Percentiles rank a stretch among this genome's conserved stretches.
Evolutionary conservation across 2,797 vertebrate species (phyloP).

Genomic region (Poecile montanus): DNA sequence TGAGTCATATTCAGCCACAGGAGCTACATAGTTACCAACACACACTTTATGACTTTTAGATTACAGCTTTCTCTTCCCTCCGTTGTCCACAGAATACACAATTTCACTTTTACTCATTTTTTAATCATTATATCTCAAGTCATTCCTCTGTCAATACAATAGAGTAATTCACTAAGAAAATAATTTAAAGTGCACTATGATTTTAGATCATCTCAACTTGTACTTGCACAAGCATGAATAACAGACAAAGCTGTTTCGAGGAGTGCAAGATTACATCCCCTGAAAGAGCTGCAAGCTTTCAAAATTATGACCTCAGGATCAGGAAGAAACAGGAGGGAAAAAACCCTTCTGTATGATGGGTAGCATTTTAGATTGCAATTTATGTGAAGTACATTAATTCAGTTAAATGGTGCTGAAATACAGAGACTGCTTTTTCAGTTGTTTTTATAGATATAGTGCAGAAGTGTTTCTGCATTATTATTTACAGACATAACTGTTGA

Average conservation of each 20-base stretch:
- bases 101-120: background rate
- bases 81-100: background rate
- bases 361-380: background rate
- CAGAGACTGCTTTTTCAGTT: background rate
- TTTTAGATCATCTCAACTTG: background rate
- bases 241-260: background rate
- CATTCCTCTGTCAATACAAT: background rate
- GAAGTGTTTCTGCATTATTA: background rate
- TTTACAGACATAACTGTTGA: background rate
- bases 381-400: background rate
- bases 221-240: background rate
- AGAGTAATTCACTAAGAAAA: background rate
- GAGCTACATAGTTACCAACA: background rate
- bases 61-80: background rate
- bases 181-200: background rate
- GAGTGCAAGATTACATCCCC: background rate
- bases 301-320: background rate
- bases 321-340: background rate
- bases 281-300: background rate
- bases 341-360: background rate
- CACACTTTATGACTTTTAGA: background rate
- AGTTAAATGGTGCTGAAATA: background rate
- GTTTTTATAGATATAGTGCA: background rate
- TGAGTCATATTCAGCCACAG: background rate
- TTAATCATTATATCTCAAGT: constrained; percentile 2